Conservation (phyloP, 1,140 invertebrate genomes). For the Aphelenchoides fujianensis region DNA sequence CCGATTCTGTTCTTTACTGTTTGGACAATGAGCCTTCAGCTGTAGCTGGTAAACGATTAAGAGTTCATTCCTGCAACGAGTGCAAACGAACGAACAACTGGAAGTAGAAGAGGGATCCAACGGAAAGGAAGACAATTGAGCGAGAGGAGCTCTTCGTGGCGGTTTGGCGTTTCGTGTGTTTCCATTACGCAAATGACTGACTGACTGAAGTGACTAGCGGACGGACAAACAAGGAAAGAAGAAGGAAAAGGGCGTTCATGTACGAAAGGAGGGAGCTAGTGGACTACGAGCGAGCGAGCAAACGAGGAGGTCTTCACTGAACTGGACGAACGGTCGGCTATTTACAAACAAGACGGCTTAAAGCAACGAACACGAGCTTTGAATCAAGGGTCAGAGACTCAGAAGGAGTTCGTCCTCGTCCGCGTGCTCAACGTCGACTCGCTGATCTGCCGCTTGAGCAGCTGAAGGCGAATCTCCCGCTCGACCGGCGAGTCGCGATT, state of each 20-base stretch:
- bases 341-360: conserved; percentile 1
- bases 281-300: background rate
- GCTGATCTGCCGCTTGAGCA: conserved; percentile 13
- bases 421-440: conserved; percentile 3
- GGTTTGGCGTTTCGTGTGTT: too few species aligned
- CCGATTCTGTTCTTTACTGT: too few species aligned
- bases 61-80: too few species aligned
- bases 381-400: background rate
- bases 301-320: background rate
- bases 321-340: background rate
- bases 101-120: background rate
- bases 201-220: too few species aligned
- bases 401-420: conserved; percentile 3
- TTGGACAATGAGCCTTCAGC: too few species aligned
- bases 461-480: conserved; percentile 17
- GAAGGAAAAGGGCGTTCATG: background rate
- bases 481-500: conserved; percentile 18
- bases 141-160: too few species aligned
- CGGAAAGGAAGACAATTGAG: background rate
- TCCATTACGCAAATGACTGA: too few species aligned
- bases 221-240: background rate
- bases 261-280: background rate
- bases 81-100: too few species aligned
- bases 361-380: background rate
- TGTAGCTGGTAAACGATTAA: too few species aligned